Conservation (phyloP, 2,797 vertebrate genomes). For the Ateles fusciceps region DNA sequence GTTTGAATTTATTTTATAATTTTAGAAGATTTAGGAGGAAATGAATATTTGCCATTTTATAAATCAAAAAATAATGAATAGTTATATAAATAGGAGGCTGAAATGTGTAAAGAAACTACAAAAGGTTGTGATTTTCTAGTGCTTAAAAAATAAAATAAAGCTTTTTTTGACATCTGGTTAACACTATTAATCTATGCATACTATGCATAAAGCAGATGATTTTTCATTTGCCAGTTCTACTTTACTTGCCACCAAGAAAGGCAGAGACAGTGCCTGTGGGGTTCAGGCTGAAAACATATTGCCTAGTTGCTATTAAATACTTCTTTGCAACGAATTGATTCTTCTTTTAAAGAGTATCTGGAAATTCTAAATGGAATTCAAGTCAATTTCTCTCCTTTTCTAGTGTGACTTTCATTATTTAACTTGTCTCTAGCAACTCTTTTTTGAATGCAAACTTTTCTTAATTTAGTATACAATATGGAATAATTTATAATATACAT, state of each 20-base stretch:
- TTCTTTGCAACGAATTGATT: not conserved
- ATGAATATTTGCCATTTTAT: conserved; percentile 30
- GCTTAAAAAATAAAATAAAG: conserved; percentile 45
- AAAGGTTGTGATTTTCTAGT: conserved; percentile 30
- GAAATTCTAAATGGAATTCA: not conserved
- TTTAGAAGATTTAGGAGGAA: not conserved
- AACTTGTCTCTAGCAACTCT: not conserved
- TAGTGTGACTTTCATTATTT: conserved; percentile 30
- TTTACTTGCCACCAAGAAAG: conserved; percentile 27
- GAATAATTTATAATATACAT: not conserved
- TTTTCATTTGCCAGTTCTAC: conserved; percentile 48
- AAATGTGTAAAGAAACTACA: not conserved
- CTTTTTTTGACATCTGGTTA: conserved; percentile 27
- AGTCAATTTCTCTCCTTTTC: conserved; percentile 42
- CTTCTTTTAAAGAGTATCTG: conserved; percentile 15
- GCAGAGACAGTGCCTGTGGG: not conserved
- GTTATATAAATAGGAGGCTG: not conserved
- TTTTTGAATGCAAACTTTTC: not conserved
- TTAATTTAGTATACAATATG: conserved; percentile 55
- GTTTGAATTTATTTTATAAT: conserved; percentile 2
- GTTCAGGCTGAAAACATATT: not conserved
- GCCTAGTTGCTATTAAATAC: not conserved
- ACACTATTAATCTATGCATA: not conserved
- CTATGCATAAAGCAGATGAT: not conserved
- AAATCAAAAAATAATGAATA: conserved; percentile 44